Evolutionary conservation across 2,113 vertebrate genomes (phyloP).

Genomic region (Microtus ochrogaster): DNA sequence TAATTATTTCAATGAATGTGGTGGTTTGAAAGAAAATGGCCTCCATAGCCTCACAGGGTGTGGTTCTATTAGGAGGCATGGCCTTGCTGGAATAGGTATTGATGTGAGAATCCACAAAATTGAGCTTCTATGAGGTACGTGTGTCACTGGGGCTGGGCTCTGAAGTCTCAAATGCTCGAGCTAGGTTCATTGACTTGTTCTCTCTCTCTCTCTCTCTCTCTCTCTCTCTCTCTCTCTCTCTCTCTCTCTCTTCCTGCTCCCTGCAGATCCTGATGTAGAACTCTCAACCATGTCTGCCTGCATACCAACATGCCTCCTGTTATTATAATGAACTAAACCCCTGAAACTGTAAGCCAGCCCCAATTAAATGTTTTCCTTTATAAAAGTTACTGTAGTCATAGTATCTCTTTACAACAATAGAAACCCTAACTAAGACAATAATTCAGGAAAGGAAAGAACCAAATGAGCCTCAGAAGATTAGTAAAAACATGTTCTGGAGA

Average conservation of each 20-base stretch:
- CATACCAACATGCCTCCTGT: not conserved
- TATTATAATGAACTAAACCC: not conserved
- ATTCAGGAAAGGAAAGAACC: slow-evolving; percentile 2
- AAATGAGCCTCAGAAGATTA: slow-evolving; percentile 31
- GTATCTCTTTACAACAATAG: not conserved
- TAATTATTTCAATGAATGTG: not conserved
- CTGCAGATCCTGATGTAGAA: not conserved
- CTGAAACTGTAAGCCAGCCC: not conserved
- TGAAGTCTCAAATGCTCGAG: not conserved
- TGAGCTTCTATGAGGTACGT: no score
- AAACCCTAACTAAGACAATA: not conserved
- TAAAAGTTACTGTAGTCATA: not conserved
- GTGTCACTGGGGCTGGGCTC: not conserved
- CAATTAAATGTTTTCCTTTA: not conserved
- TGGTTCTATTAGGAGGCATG: not conserved
- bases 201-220: not conserved
- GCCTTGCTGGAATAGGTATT: not conserved
- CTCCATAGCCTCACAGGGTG: not conserved
- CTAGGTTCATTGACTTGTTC: not conserved
- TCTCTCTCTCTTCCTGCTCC: not conserved
- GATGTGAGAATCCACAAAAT: no score
- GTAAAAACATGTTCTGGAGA: not conserved
- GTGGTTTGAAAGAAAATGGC: not conserved
- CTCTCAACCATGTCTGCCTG: not conserved
- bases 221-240: no score